Evolutionary conservation across 2,797 vertebrate species (phyloP), one percentile per base, ranked within the genome.

Genomic region (Syngnathus rostellatus): DNA sequence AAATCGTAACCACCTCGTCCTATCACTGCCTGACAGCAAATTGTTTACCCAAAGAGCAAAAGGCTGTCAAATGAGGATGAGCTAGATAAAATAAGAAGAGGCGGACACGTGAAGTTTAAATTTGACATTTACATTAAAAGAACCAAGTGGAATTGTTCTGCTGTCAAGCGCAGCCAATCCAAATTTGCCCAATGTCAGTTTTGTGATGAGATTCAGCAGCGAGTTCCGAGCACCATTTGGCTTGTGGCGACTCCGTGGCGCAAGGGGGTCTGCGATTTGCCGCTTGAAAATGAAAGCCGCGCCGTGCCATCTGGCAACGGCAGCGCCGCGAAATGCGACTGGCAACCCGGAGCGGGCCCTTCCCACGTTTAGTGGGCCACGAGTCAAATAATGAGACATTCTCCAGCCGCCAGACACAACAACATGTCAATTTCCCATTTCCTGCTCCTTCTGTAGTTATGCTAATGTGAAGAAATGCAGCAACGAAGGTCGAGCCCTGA

Each of bases 381-480:
- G 10, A 66, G 16, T 37, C 12, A 37, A 57, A 38, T 48, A 19
- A 65, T 41, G n/a, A 41, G 53, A 40, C 21, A n/a, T 39, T 51
- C 5, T 39, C 9, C 19, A 23, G 31, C 11, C 17, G 31, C 65
- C 14, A 41, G 40, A 23, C 39, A 60, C 58, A 21, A 60, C 17
- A 40, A 60, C 19, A 21, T 12, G 17, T 67, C 39, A 62, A n/a
- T 8, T 48, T 62, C 39, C 9, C 5, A 70, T 17, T 4, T 63
- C 7, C 1, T 43, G 10, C 48, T 40, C 63, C 11, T 21, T 0
- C 72, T 63, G 65, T 2, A 99, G 97, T 71, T 99, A 98, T 11
- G 95, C 95, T n/a, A 99, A 97, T 5, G 97, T 98, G 68, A 99
- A 98, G 87, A 99, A 99, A 73, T 99, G 97, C 84, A 99, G 97